Base-by-base conservation (phyloP, 2,797 vertebrate species). In the Halcyon leucocephala region DNA sequence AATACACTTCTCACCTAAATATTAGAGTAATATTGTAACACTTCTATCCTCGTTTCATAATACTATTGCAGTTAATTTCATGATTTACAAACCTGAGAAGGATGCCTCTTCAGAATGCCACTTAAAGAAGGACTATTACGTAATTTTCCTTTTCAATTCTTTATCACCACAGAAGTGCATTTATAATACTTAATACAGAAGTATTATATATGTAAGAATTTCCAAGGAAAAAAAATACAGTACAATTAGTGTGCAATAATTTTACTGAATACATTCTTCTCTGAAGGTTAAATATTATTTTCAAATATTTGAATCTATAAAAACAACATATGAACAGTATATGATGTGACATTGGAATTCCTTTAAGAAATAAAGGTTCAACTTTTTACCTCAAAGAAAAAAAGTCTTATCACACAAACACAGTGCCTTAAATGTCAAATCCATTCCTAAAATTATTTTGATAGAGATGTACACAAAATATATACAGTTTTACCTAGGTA, bases 311-410 rank as follows among this genome's bases (percentile, higher is more conserved):
- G 17, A 90, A 54, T 46, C 66, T 69, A 72, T 44, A 78, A 83
- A 86, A 90, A 57, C 5, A 58, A 54, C 5, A 48, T 15, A 65
- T 6, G 17, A 93, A 82, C 14, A 91, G 42, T 24, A 92, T 86
- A 86, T 26, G 2, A 65, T 80, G 48, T 49, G 54, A 90, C 25
- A 79, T 57, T 77, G 33, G 22, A 90, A 95, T 71, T 83, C 52
- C 57, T 95, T 77, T 65, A 61, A 70, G 60, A 93, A 82, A 94
- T 51, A 72, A 64, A 80, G 20, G 29, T 64, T 84, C 73, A 86
- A 80, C 62, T 67, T 95, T 70, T 62, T 80, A 73, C 29, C 71
- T 33, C 73, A 66, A 90, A 85, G 25, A 77, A 95, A 94, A 41
- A 14, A 33, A 69, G 76, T 62, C 35, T 70, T 54, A 73, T 35